Evolutionary conservation across 2,113 vertebrate species (phyloP).

Genomic region (Ivindomyrus marchei): DNA sequence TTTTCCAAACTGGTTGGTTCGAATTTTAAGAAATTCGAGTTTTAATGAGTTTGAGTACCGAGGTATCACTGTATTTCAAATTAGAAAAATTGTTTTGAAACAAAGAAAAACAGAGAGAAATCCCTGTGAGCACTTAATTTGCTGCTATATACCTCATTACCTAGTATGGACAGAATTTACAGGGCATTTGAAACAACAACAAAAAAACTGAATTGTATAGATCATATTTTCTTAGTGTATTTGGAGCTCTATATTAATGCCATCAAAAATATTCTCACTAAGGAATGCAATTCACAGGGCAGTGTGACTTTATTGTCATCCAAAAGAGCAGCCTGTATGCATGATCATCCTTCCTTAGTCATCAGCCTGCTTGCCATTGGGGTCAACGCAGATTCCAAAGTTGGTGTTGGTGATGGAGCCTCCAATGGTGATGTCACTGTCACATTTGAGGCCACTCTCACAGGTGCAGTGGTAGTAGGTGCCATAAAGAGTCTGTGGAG

Average conservation of each 20-base stretch:
- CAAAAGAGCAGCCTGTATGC: neutral
- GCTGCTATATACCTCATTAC: too few species aligned
- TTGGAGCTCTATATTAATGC: neutral
- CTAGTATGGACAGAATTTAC: neutral
- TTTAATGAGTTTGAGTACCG: too few species aligned
- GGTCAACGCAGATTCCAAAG: slow-evolving; percentile 58
- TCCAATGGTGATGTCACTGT: slow-evolving; percentile 47
- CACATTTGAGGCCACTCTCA: slow-evolving; percentile 61
- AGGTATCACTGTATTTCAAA: too few species aligned
- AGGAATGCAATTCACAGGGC: neutral
- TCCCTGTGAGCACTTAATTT: too few species aligned
- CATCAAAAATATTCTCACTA: neutral
- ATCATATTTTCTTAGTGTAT: neutral
- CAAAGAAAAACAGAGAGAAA: too few species aligned
- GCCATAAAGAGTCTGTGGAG: slow-evolving; percentile 52
- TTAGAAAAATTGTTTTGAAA: too few species aligned
- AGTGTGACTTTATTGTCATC: slow-evolving; percentile 8
- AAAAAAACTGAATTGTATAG: neutral
- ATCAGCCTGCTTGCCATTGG: neutral
- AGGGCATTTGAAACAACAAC: neutral
- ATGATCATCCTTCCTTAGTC: neutral
- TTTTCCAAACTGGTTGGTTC: too few species aligned
- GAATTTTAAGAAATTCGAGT: too few species aligned
- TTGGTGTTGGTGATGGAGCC: slow-evolving; percentile 66
- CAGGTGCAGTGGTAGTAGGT: slow-evolving; percentile 72